These are phyloP conservation scores for Acrobasis suavella DNA, from an alignment of 2,888 invertebrate species.

Conservation along the genomic window DNA sequence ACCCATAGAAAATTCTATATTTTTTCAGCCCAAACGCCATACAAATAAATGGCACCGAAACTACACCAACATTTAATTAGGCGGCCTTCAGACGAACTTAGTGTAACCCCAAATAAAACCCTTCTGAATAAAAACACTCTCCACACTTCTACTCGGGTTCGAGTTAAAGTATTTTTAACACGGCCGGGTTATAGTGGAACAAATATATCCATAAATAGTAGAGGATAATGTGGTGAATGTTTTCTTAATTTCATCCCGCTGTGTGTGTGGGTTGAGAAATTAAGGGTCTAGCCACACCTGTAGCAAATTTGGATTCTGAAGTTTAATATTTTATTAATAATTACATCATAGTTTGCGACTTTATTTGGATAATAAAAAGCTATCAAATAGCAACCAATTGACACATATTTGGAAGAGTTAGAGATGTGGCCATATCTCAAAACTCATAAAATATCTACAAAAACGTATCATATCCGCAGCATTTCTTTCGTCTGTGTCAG, in stretches of 20 bases:
- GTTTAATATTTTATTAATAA: too few relatives aligned
- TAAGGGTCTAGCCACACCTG: conserved; percentile 36
- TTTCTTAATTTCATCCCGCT: conserved; percentile 81
- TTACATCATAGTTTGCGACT: too few relatives aligned
- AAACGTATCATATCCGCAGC: too few relatives aligned
- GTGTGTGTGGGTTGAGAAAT: conserved; percentile 77
- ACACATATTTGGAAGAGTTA: too few relatives aligned
- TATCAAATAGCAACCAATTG: too few relatives aligned
- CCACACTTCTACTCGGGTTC: conserved; percentile 34
- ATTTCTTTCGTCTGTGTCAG: too few relatives aligned
- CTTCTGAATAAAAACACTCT: conserved; percentile 33
- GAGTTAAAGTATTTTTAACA: conserved; percentile 41
- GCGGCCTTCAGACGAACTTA: conserved; percentile 25
- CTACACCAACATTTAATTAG: conserved; percentile 24
- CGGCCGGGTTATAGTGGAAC: conserved; percentile 42
- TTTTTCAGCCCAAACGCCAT: conserved; percentile 12
- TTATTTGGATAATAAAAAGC: too few relatives aligned
- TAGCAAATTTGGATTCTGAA: too few relatives aligned
- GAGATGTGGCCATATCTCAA: too few relatives aligned
- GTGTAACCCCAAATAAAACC: conserved; percentile 36
- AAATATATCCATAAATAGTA: conserved; percentile 58
- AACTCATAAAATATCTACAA: too few relatives aligned
- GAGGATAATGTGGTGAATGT: conserved; percentile 71
- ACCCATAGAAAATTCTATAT: conserved; percentile 2
- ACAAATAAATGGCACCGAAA: conserved; percentile 18